Evolutionary conservation across 2,888 invertebrate species (phyloP).

Genomic region (Cinara cedri): DNA sequence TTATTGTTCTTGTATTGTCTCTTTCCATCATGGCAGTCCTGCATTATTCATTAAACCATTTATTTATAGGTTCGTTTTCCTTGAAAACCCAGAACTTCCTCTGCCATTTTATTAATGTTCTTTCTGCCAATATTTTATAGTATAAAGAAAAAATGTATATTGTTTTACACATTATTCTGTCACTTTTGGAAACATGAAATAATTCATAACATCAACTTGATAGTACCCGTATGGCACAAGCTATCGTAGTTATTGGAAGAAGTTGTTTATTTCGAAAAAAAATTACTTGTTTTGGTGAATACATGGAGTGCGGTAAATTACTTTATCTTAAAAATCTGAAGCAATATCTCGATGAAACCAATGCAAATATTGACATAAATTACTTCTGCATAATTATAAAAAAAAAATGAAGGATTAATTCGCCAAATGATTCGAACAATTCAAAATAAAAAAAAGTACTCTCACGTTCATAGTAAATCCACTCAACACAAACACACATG

Average conservation of each 20-base stretch:
- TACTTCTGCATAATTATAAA: slow-evolving; percentile 32
- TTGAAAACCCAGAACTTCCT: too few species aligned
- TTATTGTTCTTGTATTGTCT: too few species aligned
- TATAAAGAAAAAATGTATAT: too few species aligned
- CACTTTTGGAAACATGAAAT: too few species aligned
- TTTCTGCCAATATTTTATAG: too few species aligned
- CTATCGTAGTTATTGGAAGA: not conserved
- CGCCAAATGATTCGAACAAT: not conserved
- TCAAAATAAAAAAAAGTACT: slow-evolving; percentile 32
- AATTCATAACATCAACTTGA: too few species aligned
- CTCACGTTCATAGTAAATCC: slow-evolving; percentile 31
- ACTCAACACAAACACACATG: slow-evolving; percentile 19
- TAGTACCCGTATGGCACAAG: too few species aligned
- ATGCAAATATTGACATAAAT: slow-evolving; percentile 54
- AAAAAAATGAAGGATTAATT: slow-evolving; percentile 21
- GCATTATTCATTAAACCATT: too few species aligned
- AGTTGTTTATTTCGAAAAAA: slow-evolving; percentile 40
- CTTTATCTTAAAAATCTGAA: slow-evolving; percentile 54
- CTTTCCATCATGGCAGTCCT: too few species aligned
- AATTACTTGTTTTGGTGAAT: slow-evolving; percentile 57
- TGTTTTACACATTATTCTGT: too few species aligned
- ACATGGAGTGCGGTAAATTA: slow-evolving; percentile 54
- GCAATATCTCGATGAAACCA: slow-evolving; percentile 58
- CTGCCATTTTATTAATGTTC: too few species aligned
- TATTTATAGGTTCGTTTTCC: too few species aligned